A percentile compares a stretch with the other conserved stretches of the same genome.
Conservation (phyloP, 64 coral and sea anemone species). For the Platygyra sinensis region DNA sequence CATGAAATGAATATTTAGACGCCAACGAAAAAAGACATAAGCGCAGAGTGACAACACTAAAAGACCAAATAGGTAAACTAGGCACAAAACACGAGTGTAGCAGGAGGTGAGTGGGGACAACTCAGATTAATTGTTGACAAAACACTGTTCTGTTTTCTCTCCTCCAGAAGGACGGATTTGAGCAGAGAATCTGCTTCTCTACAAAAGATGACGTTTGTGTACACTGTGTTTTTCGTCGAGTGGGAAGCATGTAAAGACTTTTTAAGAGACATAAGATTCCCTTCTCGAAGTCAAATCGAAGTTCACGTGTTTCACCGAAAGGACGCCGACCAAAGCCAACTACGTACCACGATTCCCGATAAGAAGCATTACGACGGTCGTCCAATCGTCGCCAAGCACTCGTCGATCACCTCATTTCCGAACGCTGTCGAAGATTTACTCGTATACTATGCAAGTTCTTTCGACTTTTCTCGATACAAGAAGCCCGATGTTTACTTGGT, state of each 20-base stretch:
- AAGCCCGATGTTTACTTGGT: slow-evolving; percentile 86
- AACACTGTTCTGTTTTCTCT: neutral
- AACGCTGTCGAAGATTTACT: slow-evolving; percentile 79
- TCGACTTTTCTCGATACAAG: slow-evolving; percentile 79
- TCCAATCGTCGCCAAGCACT: slow-evolving; percentile 57
- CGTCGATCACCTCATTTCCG: slow-evolving; percentile 62
- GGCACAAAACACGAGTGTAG: neutral
- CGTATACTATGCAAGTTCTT: slow-evolving; percentile 68
- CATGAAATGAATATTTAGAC: too few species aligned
- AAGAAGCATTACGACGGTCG: slow-evolving; percentile 62
- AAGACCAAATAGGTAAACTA: neutral
- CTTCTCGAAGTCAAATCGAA: slow-evolving; percentile 69
- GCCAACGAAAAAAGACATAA: neutral
- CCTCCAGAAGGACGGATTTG: neutral
- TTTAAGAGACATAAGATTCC: slow-evolving; percentile 65
- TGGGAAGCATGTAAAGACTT: slow-evolving; percentile 73
- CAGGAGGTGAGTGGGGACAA: neutral
- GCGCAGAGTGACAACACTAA: neutral
- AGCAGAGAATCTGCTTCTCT: too few species aligned
- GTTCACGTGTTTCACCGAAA: slow-evolving; percentile 82
- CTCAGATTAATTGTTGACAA: too few species aligned
- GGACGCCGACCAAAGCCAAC: slow-evolving; percentile 62
- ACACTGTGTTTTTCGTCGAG: slow-evolving; percentile 80
- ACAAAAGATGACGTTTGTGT: slow-evolving; percentile 53
- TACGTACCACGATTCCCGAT: slow-evolving; percentile 49